Evolutionary conservation across 37 sponge, comb jelly and placozoan species (phyloP), one percentile per base, ranked within the genome.

Genomic region (Sycon ciliatum): DNA sequence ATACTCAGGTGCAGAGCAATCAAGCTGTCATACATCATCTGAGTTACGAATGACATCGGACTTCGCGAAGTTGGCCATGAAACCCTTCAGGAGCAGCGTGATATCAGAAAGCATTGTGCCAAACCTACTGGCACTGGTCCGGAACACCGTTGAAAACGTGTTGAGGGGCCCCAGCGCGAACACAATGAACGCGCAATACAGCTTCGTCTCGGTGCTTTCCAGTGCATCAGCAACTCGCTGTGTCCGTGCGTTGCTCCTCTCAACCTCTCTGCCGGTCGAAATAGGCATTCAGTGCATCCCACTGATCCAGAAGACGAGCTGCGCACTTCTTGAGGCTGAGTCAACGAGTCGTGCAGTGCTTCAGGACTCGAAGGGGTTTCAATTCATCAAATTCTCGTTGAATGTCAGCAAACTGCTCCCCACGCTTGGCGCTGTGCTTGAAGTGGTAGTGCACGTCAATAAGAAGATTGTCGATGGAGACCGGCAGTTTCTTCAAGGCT

Each of bases 391-490:
- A 46, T 11, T 46, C 52, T 46, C 16, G 11, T 27, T 7, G 53
- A 2, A 75, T 75, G 18, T 75, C 76, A 6, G 53, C 1, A 31
- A 40, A 75, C 31, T 75, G 55, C 29, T 36, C 30, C 76, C 76
- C 63, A 3, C 67, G 7, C 36, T 75, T 57, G 5, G 64, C 39
- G 4, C 40, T 37, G 37, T 74, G 30, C 26, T 74, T 60, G 23
- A 74, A 74, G 37, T 74, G 71, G 33, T 69, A 69, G 4, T 5
- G 40, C 26, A 69, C 40, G 33, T 69, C 71, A 69, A 69, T 69
- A 34, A 74, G 64, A n/a, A 60, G 32, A 5, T 74, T 34, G 36
- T 58, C 75, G 5, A 74, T 55, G 37, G 63, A 74, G 3, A 74
- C 64, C 27, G 64, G 75, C 16, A 74, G 26, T 4, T 27, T 74